These are phyloP conservation scores for Lasioglossum oenotherae DNA, from an alignment of 2,888 invertebrate species.

Conservation along the genomic window DNA sequence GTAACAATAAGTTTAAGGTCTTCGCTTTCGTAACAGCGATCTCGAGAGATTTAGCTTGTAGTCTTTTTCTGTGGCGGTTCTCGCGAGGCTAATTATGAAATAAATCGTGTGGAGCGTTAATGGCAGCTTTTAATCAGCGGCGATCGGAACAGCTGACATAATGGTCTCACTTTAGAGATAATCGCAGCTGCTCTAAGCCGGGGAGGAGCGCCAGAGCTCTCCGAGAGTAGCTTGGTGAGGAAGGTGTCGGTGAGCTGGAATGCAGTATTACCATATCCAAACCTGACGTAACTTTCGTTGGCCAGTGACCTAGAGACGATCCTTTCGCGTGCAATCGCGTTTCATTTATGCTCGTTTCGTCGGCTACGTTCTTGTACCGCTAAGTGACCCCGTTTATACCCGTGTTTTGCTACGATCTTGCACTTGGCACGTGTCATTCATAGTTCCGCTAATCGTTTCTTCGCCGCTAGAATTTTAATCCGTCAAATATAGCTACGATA, in stretches of 20 bases:
- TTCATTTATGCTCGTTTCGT: slow-evolving; percentile 55
- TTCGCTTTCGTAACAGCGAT: neutral
- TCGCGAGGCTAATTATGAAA: neutral
- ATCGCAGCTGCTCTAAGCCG: slow-evolving; percentile 67
- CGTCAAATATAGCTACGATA: neutral
- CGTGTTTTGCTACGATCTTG: slow-evolving; percentile 16
- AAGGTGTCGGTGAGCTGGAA: slow-evolving; percentile 77
- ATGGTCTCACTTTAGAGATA: slow-evolving; percentile 65
- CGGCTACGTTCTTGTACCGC: slow-evolving; percentile 3
- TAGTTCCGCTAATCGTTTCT: neutral
- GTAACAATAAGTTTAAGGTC: neutral
- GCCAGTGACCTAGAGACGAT: slow-evolving; percentile 82
- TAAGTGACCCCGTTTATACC: slow-evolving; percentile 6
- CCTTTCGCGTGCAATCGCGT: slow-evolving; percentile 74
- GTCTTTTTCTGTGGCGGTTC: neutral
- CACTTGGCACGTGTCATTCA: neutral
- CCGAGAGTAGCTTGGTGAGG: slow-evolving; percentile 59
- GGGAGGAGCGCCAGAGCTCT: slow-evolving; percentile 35
- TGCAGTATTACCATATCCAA: slow-evolving; percentile 81
- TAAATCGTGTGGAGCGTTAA: neutral
- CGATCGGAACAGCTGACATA: slow-evolving; percentile 61
- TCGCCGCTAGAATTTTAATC: neutral
- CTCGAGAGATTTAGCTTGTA: neutral
- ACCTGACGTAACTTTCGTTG: slow-evolving; percentile 81
- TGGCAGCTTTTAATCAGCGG: slow-evolving; percentile 63